Base-by-base conservation (phyloP, 2,797 vertebrate genomes). In the Carduelis carduelis region DNA sequence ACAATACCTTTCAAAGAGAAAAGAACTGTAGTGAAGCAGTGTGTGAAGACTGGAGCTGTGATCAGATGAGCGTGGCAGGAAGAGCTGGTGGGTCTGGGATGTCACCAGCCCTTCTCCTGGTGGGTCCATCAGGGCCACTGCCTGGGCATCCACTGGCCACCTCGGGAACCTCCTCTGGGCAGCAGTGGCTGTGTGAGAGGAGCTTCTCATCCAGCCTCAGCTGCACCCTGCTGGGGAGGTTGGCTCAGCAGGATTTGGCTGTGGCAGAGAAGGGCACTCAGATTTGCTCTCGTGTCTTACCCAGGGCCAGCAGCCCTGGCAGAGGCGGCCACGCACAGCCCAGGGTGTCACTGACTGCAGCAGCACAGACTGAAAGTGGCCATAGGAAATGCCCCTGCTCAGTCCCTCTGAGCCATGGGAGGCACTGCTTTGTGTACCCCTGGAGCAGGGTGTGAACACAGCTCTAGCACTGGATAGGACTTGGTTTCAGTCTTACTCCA, bases 331-430 rank as follows among this genome's bases (percentile, higher is more conserved):
- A 5, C 1, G 1, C 37, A 2, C 12, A 17, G 70, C 56, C 16
- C 43, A 0, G 16, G 53, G 49, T 35, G 49, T 10, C 34, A 18
- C 20, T 7, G 69, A 0, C 35, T 22, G 34, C 26, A 13, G 7
- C 18, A 2, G 55, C 61, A 14, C 53, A 20, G 74, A 5, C 18
- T 11, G 53, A 35, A 16, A 22, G 2, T 8, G 44, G 17, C 72
- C 1, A 0, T 8, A 5, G 65, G 56, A 53, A 44, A 50, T 56
- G 82, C 11, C 32, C 28, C 21, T 21, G 2, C 1, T 39, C 10
- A 2, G 39, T 19, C n/a, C 59, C 24, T 35, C 43, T 14, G 6
- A 27, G 75, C 64, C 0, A 0, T 4, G 65, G 4, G n/a, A 37
- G 17, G 24, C 53, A 0, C 26, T 34, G 47, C 59, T 43, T n/a